Evolutionary conservation across 1,140 invertebrate genomes (phyloP), one percentile per base, ranked within the genome.

Genomic region (Caenorhabditis elegans): DNA sequence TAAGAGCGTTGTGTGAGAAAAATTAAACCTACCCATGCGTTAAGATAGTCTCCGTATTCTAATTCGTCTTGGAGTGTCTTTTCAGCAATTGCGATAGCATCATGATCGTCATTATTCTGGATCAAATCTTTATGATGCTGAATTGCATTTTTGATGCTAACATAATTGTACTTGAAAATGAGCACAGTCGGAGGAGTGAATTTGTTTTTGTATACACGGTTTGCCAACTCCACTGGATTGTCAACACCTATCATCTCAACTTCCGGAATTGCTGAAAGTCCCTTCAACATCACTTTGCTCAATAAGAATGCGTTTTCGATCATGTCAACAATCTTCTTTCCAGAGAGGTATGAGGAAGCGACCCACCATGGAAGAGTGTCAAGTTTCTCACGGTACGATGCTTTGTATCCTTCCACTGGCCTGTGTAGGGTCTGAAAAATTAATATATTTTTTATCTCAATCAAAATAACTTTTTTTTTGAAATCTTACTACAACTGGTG

Each of bases 401-500:
- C 79, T 53, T 85, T 85, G 79, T 85, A 81, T 15, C 46, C 75
- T 26, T 85, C 84, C 0, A 85, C 65, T 5, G 83, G 22, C 3
- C 84, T 79, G 79, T 86, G 84, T 19, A 86, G 48, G 31, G 86
- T 87, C 86, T 86, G 55, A 43, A 78, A 47, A n/a, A n/a, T n/a
- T n/a, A n/a, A n/a, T n/a, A n/a, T n/a, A n/a, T n/a, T n/a, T n/a
- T n/a, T n/a, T n/a, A n/a, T n/a, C n/a, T n/a, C n/a, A n/a, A n/a
- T n/a, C n/a, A n/a, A n/a, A 26, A 24, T 55, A 5, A 22, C 34
- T 76, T 75, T 76, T 48, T 48, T 17, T 28, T 6, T 22, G 13
- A 24, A 92, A 94, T 94, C 93, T 94, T 95, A 95, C 94, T 90
- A 95, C 93, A 90, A 94, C 94, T n/a, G 96, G 95, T 53, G 97